Conservation (phyloP, 37 sponge, comb jelly and placozoan species). For the Chondrilla cf. caribensis region DNA sequence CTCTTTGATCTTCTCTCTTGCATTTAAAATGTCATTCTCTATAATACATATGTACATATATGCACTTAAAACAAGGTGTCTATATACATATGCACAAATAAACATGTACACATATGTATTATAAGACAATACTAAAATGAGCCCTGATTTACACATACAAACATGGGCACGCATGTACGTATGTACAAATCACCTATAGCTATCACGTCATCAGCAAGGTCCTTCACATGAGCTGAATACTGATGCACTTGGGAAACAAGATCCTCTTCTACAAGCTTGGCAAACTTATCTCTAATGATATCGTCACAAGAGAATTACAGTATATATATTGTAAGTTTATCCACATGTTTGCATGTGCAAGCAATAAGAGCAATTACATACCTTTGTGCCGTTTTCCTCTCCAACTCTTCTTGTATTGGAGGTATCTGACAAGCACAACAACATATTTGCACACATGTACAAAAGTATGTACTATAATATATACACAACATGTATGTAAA, state of each 20-base stretch:
- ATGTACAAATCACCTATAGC: background rate
- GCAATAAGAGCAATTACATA: no score
- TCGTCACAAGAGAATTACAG: no score
- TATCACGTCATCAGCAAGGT: background rate
- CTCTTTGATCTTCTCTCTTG: conserved; percentile 35
- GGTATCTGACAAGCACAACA: conserved; percentile 30
- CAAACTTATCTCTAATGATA: background rate
- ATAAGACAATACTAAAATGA: no score
- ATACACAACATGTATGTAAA: no score
- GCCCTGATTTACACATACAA: no score
- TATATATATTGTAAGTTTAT: no score
- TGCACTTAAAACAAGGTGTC: background rate
- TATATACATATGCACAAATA: no score
- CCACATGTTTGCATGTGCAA: no score
- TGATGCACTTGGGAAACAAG: conserved; percentile 13
- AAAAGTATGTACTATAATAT: background rate
- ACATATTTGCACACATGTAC: background rate
- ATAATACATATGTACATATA: conserved; percentile 12
- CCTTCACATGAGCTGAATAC: background rate
- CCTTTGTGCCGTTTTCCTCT: conserved; percentile 21
- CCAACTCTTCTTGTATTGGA: conserved; percentile 14
- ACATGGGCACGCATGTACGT: no score
- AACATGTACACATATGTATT: no score
- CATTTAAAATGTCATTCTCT: conserved; percentile 51
- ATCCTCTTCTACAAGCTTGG: conserved; percentile 13